Percentiles rank a stretch among this genome's conserved stretches.
phyloP scores from a whole-genome alignment of 2,888 invertebrate species.

The Calliopum simillimum region DNA sequence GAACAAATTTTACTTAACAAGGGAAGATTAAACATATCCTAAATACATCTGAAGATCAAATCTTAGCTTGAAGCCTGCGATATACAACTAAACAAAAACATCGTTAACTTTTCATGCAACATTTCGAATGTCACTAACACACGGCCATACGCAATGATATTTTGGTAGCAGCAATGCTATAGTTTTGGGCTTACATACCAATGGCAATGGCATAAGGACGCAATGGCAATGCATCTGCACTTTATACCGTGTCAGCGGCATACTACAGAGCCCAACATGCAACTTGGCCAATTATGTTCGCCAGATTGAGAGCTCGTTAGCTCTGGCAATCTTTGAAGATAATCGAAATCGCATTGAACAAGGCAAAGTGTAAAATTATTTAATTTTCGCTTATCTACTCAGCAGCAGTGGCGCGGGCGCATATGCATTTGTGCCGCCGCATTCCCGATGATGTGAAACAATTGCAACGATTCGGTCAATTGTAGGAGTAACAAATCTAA shows the following conservation, averaged over 20 bases:
- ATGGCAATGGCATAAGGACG: neutral
- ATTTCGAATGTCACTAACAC: neutral
- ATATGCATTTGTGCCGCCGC: constrained; percentile 8
- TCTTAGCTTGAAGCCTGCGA: neutral
- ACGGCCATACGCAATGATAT: neutral
- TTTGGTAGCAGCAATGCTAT: no score
- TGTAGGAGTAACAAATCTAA: constrained; percentile 20
- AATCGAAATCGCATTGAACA: constrained; percentile 39
- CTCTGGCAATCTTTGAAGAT: constrained; percentile 38
- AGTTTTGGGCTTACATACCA: no score
- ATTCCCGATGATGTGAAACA: neutral
- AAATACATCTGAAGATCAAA: no score
- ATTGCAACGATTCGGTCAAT: constrained; percentile 21
- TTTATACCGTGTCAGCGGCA: constrained; percentile 13
- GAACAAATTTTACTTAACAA: no score
- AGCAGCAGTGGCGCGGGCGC: constrained; percentile 36
- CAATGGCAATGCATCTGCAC: constrained; percentile 32
- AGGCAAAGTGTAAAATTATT: constrained; percentile 50
- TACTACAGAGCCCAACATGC: constrained; percentile 14
- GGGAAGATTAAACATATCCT: no score
- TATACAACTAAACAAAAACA: neutral
- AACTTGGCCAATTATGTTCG: constrained; percentile 48
- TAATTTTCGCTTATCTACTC: constrained; percentile 48
- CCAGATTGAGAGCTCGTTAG: constrained; percentile 51
- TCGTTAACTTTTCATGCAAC: neutral